These are phyloP conservation scores for Schizopygopsis malacanthus DNA, from an alignment of 2,797 vertebrate species.

Conservation along the genomic window DNA sequence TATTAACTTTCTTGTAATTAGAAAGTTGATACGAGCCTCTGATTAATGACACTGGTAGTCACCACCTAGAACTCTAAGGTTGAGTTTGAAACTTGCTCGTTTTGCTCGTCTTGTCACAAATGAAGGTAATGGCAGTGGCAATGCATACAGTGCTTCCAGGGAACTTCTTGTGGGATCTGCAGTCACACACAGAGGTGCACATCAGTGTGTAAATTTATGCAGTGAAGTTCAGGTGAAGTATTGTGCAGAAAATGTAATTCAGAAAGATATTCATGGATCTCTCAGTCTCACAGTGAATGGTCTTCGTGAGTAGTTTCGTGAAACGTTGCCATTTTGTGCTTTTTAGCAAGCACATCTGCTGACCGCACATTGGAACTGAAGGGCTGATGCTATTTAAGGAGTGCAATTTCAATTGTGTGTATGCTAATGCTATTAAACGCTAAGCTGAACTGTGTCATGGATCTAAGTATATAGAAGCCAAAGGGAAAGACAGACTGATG, in stretches of 20 bases:
- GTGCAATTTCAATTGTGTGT: background rate
- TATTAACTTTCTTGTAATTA: background rate
- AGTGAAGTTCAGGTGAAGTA: constrained; percentile 10
- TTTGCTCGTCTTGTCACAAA: constrained; percentile 4
- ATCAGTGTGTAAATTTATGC: constrained; percentile 49
- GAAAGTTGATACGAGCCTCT: background rate
- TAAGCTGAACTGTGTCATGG: background rate
- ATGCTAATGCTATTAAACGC: constrained; percentile 34
- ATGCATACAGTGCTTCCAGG: background rate
- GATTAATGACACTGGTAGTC: background rate
- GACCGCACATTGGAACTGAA: background rate
- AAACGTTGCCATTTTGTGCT: constrained; percentile 13
- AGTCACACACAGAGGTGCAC: constrained; percentile 1
- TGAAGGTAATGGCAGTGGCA: background rate
- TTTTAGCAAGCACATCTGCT: constrained; percentile 4
- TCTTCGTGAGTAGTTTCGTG: background rate
- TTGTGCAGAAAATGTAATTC: constrained; percentile 7
- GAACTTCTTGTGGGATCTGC: constrained; percentile 5
- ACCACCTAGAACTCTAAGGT: background rate
- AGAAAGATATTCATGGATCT: background rate
- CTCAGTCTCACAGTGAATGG: constrained; percentile 24
- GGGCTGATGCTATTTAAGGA: constrained; percentile 5
- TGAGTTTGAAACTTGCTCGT: background rate
- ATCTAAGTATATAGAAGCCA: background rate
- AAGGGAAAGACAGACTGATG: background rate